These are phyloP conservation scores for Aleiodes alternator DNA, from an alignment of 2,888 invertebrate genomes.

Conservation along the genomic window DNA sequence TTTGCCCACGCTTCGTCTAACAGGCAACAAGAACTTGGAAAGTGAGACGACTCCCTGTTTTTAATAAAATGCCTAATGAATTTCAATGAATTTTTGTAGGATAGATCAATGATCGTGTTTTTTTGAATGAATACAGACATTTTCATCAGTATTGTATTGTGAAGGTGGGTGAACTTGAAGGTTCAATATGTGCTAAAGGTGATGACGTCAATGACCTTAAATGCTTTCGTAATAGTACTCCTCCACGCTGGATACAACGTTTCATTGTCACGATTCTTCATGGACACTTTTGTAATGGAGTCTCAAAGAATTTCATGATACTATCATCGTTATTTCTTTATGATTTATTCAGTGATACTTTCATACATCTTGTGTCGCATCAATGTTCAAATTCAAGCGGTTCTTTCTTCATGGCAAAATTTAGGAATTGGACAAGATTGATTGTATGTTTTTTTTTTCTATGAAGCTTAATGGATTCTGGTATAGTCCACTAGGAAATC, in stretches of 20 bases:
- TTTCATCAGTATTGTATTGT: background rate
- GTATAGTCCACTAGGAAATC: no score
- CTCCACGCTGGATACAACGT: constrained; percentile 29
- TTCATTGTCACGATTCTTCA: constrained; percentile 39
- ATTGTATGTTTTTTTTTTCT: no score
- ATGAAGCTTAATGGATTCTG: no score
- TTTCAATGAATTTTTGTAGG: background rate
- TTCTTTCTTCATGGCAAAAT: no score
- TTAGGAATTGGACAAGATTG: no score
- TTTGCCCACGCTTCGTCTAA: constrained; percentile 46
- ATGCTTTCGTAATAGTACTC: constrained; percentile 39
- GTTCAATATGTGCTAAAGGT: constrained; percentile 10
- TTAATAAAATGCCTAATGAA: constrained; percentile 9
- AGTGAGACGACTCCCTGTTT: constrained; percentile 19
- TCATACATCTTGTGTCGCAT: background rate
- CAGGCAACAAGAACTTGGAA: constrained; percentile 26
- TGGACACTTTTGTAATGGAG: constrained; percentile 23
- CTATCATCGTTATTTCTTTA: background rate
- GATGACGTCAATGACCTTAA: constrained; percentile 46
- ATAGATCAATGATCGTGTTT: constrained; percentile 3
- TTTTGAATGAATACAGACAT: constrained; percentile 2
- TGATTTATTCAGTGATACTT: constrained; percentile 14
- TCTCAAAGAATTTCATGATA: background rate
- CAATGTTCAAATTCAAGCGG: no score
- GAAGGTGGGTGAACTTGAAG: constrained; percentile 36